Conservation (phyloP, 2,797 vertebrate species). For the Hapalemur alaotrensis region DNA sequence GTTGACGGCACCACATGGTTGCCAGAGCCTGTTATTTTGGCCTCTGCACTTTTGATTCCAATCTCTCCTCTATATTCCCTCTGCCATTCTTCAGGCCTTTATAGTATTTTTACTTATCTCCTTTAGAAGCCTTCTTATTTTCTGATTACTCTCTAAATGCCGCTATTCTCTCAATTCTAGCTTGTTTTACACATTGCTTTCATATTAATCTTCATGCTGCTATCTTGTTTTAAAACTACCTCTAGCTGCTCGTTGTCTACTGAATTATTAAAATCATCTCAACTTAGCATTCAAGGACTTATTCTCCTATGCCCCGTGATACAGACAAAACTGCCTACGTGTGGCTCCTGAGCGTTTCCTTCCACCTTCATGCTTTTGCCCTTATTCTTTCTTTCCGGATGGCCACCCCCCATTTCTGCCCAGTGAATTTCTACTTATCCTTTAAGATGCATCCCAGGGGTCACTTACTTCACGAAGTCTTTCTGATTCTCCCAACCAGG, state of each 20-base stretch:
- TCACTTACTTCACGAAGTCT: background rate
- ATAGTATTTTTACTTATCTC: background rate
- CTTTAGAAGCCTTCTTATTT: background rate
- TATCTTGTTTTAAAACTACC: slow-evolving; percentile 4
- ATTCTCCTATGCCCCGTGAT: fast-evolving
- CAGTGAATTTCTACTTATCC: background rate
- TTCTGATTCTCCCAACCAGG: background rate
- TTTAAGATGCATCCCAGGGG: background rate
- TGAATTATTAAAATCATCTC: background rate
- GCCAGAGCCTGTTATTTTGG: background rate
- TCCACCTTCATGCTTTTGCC: background rate
- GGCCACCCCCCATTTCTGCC: background rate
- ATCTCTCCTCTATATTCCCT: background rate
- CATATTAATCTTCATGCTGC: background rate
- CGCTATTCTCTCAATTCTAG: background rate
- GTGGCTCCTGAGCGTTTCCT: background rate
- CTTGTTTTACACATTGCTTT: background rate
- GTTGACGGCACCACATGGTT: background rate
- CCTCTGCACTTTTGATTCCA: background rate
- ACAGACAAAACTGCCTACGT: background rate
- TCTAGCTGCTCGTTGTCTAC: background rate
- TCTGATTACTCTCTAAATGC: background rate
- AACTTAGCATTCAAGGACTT: background rate
- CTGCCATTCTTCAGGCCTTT: background rate
- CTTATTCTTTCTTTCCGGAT: background rate